Base-by-base conservation (phyloP, 2,797 vertebrate species). In the Thripadectes ignobilis region DNA sequence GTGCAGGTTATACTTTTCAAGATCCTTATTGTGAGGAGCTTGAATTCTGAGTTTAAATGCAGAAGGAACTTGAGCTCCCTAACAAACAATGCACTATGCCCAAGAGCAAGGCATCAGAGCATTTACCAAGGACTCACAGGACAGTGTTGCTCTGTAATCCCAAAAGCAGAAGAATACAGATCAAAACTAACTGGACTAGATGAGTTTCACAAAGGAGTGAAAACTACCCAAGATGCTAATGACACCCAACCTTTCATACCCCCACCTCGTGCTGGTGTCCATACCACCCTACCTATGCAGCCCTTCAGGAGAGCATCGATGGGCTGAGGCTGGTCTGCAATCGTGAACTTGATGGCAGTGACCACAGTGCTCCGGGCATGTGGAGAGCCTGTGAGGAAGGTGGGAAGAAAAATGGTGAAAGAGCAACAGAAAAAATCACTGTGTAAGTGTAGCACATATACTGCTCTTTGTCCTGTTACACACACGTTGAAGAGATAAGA, bases 331-430 rank as follows among this genome's bases (percentile, higher is more conserved):
- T 99, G 99, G 96, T 99, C 99, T 8, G 98, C 97, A 6, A 99
- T 99, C 1, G 99, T 99, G 98, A 99, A 99, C 95, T 99, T 99
- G 83, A 99, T 91, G 0, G 99, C 99, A 2, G 99, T 99, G 62
- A 99, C 98, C 65, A 99, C 98, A 0, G 99, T 99, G 97, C 99
- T 98, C 68, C 99, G 98, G 66, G 98, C 98, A 27, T 99, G 97
- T 3, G 99, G 98, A 55, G 98, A 99, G 69, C 98, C 99, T 99
- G 97, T 2, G 38, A 68, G 18, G 34, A 52, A 81, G 29, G 59
- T 0, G 4, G 26, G 21, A 36, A 59, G 46, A 11, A 34, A 32
- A 36, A 8, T 9, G 15, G 36, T 38, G 36, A 67, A n/a, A 78
- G 59, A n/a, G 18, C 38, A 75, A 71, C 22, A 52, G 36, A 68